phyloP scores from a whole-genome alignment of 2,888 invertebrate species.

The Cantharis rufa region DNA sequence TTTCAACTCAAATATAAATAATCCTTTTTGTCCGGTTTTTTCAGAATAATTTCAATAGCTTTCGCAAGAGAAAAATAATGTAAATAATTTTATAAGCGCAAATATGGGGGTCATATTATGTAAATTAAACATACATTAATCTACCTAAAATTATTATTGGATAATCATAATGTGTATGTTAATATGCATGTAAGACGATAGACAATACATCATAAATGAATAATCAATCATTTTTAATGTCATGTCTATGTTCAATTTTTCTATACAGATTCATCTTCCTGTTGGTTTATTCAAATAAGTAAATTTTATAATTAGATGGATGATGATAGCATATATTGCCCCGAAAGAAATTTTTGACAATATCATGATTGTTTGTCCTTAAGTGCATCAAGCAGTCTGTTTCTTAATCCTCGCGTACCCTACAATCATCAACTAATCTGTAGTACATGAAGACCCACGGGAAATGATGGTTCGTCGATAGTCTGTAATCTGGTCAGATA shows the following conservation, averaged over 20 bases:
- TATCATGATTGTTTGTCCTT: not conserved
- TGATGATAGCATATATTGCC: too few species aligned
- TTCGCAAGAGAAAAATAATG: not conserved
- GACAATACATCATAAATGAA: not conserved
- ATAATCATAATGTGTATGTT: not conserved
- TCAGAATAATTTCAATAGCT: not conserved
- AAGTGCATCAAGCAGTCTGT: not conserved
- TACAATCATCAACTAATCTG: conserved; percentile 27
- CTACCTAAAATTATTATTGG: not conserved
- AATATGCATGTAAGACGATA: not conserved
- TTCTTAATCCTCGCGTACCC: conserved; percentile 7
- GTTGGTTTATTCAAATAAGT: not conserved
- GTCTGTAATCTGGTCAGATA: conserved; percentile 28
- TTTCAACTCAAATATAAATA: not conserved
- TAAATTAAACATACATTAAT: not conserved
- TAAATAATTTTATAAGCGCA: not conserved
- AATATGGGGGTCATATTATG: not conserved
- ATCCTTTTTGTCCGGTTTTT: not conserved
- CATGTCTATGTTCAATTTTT: not conserved
- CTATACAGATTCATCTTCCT: not conserved
- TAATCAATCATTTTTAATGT: not conserved
- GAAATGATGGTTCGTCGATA: conserved; percentile 27
- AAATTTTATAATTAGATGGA: not conserved
- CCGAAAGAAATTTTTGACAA: not conserved
- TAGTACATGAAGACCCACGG: conserved; percentile 19